phyloP scores from a whole-genome alignment of 2,888 invertebrate genomes.

The Sminthurides aquaticus region DNA sequence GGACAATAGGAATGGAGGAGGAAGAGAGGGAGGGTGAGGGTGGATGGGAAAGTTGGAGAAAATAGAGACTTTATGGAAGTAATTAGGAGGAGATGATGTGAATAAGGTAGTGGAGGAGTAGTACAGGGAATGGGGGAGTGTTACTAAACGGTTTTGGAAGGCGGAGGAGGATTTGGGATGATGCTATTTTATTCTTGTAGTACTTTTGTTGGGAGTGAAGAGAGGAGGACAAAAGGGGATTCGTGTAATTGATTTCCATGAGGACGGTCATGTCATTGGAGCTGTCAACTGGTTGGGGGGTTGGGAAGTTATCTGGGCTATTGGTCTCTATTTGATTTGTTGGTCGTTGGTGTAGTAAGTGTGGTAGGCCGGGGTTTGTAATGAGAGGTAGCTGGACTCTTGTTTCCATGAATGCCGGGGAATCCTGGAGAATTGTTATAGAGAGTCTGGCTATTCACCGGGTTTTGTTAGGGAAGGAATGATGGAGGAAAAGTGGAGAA shows the following conservation, averaged over 20 bases:
- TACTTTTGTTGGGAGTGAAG: background rate
- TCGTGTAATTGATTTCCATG: constrained; percentile 18
- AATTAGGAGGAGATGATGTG: background rate
- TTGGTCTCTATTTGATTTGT: constrained; percentile 25
- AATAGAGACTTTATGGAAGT: background rate
- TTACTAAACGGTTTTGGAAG: background rate
- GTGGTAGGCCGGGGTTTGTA: background rate
- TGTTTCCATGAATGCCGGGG: too few relatives aligned
- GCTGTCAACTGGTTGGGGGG: constrained; percentile 24
- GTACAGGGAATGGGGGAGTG: background rate
- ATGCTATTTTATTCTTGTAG: too few relatives aligned
- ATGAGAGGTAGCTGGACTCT: too few relatives aligned
- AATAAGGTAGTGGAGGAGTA: background rate
- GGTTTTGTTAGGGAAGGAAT: too few relatives aligned
- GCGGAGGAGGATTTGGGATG: too few relatives aligned
- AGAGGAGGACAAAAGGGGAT: background rate
- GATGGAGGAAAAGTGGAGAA: too few relatives aligned
- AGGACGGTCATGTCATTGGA: constrained; percentile 22
- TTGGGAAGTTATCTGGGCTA: constrained; percentile 18
- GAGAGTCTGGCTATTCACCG: too few relatives aligned
- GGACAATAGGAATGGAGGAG: too few relatives aligned
- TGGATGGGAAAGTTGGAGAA: background rate
- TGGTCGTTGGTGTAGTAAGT: background rate
- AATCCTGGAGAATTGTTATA: too few relatives aligned
- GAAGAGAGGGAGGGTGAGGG: too few relatives aligned